phyloP scores from a whole-genome alignment of 2,888 invertebrate genomes.

The Campoplex nolae region DNA sequence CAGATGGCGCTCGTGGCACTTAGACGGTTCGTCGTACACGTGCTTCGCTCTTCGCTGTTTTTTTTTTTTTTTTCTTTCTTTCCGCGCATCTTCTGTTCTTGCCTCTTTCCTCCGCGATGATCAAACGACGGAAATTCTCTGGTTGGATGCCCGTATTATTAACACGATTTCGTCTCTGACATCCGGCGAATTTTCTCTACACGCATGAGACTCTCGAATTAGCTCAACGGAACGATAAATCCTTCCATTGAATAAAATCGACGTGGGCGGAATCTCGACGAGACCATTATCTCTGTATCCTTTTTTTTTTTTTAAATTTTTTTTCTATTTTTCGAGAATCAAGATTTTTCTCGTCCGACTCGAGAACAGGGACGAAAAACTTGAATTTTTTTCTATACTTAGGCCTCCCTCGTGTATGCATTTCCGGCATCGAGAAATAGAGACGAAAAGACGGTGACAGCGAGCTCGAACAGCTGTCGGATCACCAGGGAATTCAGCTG shows the following conservation, averaged over 20 bases:
- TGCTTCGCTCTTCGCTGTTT: constrained; percentile 22
- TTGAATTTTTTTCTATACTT: constrained; percentile 35
- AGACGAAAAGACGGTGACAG: not conserved
- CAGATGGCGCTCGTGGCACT: constrained; percentile 36
- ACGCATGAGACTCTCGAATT: constrained; percentile 56
- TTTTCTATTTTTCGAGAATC: not conserved
- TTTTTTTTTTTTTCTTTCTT: constrained; percentile 33
- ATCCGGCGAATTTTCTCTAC: constrained; percentile 43
- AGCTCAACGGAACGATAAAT: constrained; percentile 39
- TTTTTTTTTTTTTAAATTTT: not conserved
- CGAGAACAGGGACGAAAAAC: not conserved
- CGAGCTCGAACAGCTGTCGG: constrained; percentile 21
- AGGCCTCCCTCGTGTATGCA: not conserved
- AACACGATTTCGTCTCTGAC: constrained; percentile 42
- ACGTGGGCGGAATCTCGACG: constrained; percentile 18
- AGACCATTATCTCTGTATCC: not conserved
- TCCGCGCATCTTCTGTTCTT: constrained; percentile 4
- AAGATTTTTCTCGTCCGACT: not conserved
- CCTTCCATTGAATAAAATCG: not conserved
- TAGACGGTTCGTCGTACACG: constrained; percentile 60
- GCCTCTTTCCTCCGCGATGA: constrained; percentile 19
- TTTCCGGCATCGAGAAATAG: constrained; percentile 40
- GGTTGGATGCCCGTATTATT: constrained; percentile 45
- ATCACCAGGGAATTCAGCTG: not conserved
- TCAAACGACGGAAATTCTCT: constrained; percentile 36